Conservation (phyloP, 1,140 invertebrate genomes). For the Bombus affinis region DNA sequence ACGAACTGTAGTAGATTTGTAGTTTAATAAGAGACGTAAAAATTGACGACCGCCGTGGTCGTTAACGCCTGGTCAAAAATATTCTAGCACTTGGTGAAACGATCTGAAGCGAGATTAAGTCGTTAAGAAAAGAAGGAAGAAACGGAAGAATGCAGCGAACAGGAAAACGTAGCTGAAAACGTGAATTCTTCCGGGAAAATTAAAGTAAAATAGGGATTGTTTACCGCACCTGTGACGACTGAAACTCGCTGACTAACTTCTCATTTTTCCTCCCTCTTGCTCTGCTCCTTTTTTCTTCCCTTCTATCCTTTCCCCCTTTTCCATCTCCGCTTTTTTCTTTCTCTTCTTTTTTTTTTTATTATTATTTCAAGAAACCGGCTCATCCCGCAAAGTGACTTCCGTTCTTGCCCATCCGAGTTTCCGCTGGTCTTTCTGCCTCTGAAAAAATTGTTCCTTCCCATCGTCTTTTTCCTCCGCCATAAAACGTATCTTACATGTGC, state of each 20-base stretch:
- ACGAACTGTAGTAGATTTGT: neutral
- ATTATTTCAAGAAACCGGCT: constrained; percentile 37
- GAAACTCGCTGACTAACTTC: constrained; percentile 43
- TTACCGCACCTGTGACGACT: constrained; percentile 49
- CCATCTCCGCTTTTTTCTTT: neutral
- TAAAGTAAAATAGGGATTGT: constrained; percentile 48
- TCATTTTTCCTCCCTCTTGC: neutral
- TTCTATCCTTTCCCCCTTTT: neutral
- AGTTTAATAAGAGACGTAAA: neutral
- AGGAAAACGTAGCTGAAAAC: constrained; percentile 18
- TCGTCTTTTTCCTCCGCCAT: constrained; percentile 13
- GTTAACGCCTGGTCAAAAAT: neutral
- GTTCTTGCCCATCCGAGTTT: constrained; percentile 40
- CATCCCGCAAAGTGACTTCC: constrained; percentile 46
- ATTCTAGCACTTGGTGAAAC: neutral
- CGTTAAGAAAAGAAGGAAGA: neutral
- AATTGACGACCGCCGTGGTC: neutral
- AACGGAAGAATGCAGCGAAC: too few species aligned
- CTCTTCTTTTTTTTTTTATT: neutral
- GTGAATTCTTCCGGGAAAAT: constrained; percentile 34
- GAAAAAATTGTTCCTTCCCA: constrained; percentile 35
- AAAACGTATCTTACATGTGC: neutral
- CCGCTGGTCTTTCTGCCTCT: constrained; percentile 9
- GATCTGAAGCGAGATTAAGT: neutral
- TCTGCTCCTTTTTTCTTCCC: neutral